A percentile compares a stretch with the other conserved stretches of the same genome.
Evolutionary conservation across 2,888 invertebrate genomes (phyloP).

Genomic region (Coelinius sp.): DNA sequence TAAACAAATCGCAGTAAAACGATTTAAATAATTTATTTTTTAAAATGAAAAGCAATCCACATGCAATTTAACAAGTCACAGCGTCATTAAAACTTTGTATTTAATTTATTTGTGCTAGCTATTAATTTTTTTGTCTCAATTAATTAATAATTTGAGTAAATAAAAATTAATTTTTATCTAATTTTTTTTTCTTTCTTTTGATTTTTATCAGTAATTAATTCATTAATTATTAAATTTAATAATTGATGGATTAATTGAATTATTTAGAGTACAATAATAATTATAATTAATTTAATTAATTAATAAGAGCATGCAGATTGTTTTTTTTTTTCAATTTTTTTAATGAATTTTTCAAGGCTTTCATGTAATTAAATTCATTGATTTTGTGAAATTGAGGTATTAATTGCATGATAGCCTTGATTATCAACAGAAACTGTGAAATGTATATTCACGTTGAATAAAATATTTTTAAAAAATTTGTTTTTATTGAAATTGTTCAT

Average conservation of each 20-base stretch:
- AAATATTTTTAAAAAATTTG: slow-evolving; percentile 18
- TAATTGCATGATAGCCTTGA: slow-evolving; percentile 63
- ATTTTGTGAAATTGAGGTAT: background rate
- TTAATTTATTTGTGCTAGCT: slow-evolving; percentile 59
- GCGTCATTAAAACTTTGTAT: slow-evolving; percentile 51
- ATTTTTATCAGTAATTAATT: background rate
- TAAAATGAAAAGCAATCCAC: slow-evolving; percentile 59
- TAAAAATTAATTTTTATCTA: no score
- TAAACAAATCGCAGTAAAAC: slow-evolving; percentile 48
- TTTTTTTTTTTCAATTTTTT: background rate
- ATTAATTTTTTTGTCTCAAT: slow-evolving; percentile 33
- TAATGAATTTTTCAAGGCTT: slow-evolving; percentile 57
- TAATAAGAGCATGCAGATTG: slow-evolving; percentile 59
- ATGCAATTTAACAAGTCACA: slow-evolving; percentile 64
- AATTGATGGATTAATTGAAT: no score
- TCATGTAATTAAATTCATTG: slow-evolving; percentile 55
- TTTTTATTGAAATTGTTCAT: slow-evolving; percentile 56
- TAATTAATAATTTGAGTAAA: no score
- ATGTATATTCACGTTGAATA: slow-evolving; percentile 57
- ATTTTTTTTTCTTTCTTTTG: no score
- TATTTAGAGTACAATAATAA: background rate
- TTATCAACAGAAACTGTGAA: slow-evolving; percentile 66
- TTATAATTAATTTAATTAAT: slow-evolving; percentile 44
- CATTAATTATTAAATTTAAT: no score
- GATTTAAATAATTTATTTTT: slow-evolving; percentile 51